Percentiles rank a stretch among this genome's conserved stretches.
phyloP scores from a whole-genome alignment of 2,888 invertebrate genomes.

The Gasteruption jaculator region DNA sequence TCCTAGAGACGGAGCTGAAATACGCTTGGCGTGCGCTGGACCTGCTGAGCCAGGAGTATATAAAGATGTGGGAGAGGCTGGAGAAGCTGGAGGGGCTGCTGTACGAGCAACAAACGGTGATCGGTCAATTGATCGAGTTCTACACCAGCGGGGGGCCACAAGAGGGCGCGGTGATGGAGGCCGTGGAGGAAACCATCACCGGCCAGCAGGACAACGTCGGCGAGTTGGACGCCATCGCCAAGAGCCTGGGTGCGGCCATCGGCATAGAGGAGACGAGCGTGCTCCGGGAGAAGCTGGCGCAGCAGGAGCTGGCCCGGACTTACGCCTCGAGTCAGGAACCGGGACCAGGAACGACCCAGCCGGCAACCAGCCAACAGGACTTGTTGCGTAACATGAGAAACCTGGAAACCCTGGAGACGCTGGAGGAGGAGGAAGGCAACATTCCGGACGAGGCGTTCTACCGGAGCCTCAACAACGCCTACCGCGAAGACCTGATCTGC shows the following conservation, averaged over 20 bases:
- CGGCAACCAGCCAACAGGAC: constrained; percentile 37
- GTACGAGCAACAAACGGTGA: constrained; percentile 86
- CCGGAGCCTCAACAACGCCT: constrained; percentile 81
- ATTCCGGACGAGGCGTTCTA: constrained; percentile 82
- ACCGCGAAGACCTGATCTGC: constrained; percentile 72
- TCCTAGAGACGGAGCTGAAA: constrained; percentile 85
- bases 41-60: constrained; percentile 84
- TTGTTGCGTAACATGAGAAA: constrained; percentile 43
- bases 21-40: constrained; percentile 92
- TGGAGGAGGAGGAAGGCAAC: constrained; percentile 59
- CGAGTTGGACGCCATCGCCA: constrained; percentile 45
- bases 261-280: constrained; percentile 44
- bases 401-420: constrained; percentile 42
- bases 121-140: constrained; percentile 79
- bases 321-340: constrained; percentile 40
- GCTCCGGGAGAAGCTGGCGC: constrained; percentile 41
- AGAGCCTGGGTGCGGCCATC: constrained; percentile 43
- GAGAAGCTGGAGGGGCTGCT: constrained; percentile 84
- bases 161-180: constrained; percentile 32
- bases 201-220: constrained; percentile 39
- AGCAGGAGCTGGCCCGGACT: constrained; percentile 44
- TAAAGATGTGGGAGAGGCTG: constrained; percentile 89
- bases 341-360: constrained; percentile 27
- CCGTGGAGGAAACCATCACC: constrained; percentile 33
- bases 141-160: constrained; percentile 61